Percentiles rank a stretch among this genome's conserved stretches.
Conservation (phyloP, 2,797 vertebrate species). For the Poecilia picta region DNA sequence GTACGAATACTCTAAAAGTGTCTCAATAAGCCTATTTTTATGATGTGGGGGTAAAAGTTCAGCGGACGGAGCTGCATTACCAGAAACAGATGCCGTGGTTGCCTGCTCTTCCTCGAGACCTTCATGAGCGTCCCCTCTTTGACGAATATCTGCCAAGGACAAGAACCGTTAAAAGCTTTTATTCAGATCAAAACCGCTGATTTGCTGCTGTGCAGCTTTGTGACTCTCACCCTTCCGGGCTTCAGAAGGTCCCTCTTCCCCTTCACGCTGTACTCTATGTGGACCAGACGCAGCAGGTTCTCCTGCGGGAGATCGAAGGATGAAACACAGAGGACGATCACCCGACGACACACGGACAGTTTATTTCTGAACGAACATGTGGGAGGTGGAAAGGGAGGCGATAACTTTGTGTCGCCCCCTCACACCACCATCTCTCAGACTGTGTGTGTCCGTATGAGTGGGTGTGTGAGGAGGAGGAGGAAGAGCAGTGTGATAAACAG, state of each 20-base stretch:
- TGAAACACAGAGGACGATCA: constrained; percentile 41
- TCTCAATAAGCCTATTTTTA: not conserved
- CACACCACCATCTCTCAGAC: constrained; percentile 23
- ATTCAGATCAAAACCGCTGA: constrained; percentile 8
- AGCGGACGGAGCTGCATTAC: constrained; percentile 73
- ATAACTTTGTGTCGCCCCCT: constrained; percentile 17
- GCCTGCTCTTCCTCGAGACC: constrained; percentile 88
- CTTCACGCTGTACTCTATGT: constrained; percentile 92
- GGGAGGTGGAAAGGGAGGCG: constrained; percentile 61
- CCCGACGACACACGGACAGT: constrained; percentile 48
- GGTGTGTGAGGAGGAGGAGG: constrained; percentile 31
- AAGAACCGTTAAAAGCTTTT: constrained; percentile 17
- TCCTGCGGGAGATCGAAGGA: constrained; percentile 80
- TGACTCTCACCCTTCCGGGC: constrained; percentile 90
- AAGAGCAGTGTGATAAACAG: constrained; percentile 48
- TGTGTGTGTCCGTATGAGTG: constrained; percentile 34
- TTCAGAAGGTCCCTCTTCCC: constrained; percentile 90
- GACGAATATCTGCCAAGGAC: constrained; percentile 88
- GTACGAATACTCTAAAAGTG: not conserved
- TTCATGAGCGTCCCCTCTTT: constrained; percentile 98
- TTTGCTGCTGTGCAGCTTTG: constrained; percentile 25
- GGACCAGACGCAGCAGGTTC: constrained; percentile 94
- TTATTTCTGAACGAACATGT: constrained; percentile 69
- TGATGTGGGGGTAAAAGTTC: not conserved
- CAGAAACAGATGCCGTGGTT: constrained; percentile 94